phyloP scores from a whole-genome alignment of 1,140 invertebrate species.

The Hylaeus volcanicus region DNA sequence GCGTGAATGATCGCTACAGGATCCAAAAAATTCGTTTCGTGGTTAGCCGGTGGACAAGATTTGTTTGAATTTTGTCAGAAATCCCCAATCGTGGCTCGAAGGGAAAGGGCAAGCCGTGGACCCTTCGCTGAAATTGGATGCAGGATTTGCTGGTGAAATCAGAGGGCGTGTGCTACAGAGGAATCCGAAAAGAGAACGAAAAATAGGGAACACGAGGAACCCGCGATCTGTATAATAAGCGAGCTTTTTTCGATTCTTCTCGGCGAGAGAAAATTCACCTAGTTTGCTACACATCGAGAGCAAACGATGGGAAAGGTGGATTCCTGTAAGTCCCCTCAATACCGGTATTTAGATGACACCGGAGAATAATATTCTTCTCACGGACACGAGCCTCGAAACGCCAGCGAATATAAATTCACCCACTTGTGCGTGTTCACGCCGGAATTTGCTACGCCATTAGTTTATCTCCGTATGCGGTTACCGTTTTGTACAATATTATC shows the following conservation, averaged over 20 bases:
- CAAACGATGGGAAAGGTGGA: neutral
- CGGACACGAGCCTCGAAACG: neutral
- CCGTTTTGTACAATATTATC: too few relatives aligned
- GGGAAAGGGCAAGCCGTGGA: conserved; percentile 23
- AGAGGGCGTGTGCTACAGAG: conserved; percentile 22
- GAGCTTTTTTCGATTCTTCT: conserved; percentile 23
- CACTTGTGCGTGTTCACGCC: neutral
- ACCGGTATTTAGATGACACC: conserved; percentile 53
- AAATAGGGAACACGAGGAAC: conserved; percentile 2
- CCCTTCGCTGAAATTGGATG: conserved; percentile 56
- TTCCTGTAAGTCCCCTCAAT: conserved; percentile 1
- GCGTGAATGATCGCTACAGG: conserved; percentile 33
- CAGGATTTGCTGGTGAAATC: conserved; percentile 55
- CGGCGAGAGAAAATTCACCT: neutral
- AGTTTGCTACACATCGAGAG: conserved; percentile 9
- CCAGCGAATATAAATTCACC: neutral
- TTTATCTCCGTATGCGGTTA: too few relatives aligned
- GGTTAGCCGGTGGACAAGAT: conserved; percentile 57
- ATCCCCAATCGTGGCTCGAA: conserved; percentile 45
- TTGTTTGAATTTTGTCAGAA: conserved; percentile 56
- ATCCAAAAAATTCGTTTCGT: conserved; percentile 56
- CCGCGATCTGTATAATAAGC: conserved; percentile 45
- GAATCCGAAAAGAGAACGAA: conserved; percentile 7
- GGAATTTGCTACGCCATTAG: neutral
- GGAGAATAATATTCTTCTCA: conserved; percentile 17